phyloP scores from a whole-genome alignment of 2,888 invertebrate genomes.

The Acronicta psi region DNA sequence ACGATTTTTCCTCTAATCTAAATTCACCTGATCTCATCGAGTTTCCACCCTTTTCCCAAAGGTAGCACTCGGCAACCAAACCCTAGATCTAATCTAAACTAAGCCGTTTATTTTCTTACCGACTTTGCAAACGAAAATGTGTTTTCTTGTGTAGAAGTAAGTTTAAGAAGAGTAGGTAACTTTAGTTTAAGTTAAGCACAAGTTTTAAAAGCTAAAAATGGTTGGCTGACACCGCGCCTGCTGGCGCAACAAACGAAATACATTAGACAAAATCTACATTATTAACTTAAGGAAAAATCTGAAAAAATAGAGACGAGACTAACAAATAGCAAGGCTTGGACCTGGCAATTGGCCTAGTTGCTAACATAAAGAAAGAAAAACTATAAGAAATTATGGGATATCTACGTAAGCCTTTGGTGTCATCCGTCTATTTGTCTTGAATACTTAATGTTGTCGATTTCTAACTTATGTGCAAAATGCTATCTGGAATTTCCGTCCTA shows the following conservation, averaged over 20 bases:
- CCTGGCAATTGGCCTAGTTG: too few species aligned
- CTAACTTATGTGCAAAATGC: too few species aligned
- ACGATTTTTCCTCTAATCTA: constrained; percentile 1
- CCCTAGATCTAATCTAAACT: constrained; percentile 37
- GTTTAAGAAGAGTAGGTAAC: constrained; percentile 24
- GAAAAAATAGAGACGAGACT: background rate
- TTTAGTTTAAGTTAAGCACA: constrained; percentile 24
- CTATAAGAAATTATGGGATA: too few species aligned
- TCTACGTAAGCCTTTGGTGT: too few species aligned
- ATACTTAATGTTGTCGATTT: too few species aligned
- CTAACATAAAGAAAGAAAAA: too few species aligned
- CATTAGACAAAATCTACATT: background rate
- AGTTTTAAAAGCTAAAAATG: constrained; percentile 26
- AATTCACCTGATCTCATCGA: constrained; percentile 13
- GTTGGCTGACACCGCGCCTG: constrained; percentile 11
- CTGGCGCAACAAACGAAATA: constrained; percentile 3
- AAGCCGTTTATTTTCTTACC: constrained; percentile 30
- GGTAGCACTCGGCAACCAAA: background rate
- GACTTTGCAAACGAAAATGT: constrained; percentile 4
- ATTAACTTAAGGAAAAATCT: background rate
- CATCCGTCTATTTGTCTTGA: too few species aligned
- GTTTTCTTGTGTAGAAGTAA: constrained; percentile 22
- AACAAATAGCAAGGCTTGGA: too few species aligned
- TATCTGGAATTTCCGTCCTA: too few species aligned
- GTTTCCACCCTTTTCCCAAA: constrained; percentile 4